Percentiles rank a stretch among this genome's conserved stretches.
These are phyloP conservation scores for Lamellibrachia columna DNA, from an alignment of 2,888 invertebrate genomes.

Conservation along the genomic window DNA sequence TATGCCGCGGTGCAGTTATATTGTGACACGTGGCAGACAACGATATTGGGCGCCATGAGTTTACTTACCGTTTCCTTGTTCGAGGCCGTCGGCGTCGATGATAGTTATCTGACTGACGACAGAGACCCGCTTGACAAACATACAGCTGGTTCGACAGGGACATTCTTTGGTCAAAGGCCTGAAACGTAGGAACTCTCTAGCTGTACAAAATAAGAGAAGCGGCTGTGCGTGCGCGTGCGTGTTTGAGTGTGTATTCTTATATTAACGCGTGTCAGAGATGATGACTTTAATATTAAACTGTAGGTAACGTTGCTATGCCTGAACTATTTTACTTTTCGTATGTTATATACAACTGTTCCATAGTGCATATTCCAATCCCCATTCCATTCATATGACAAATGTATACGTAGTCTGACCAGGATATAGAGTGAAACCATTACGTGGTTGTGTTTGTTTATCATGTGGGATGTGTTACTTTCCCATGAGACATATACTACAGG, in stretches of 20 bases:
- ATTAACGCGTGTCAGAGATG: not conserved
- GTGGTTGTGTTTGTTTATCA: not conserved
- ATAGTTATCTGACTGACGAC: conserved; percentile 10
- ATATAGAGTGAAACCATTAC: not conserved
- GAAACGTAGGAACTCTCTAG: not conserved
- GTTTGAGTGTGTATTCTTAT: not conserved
- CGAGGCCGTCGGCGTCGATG: not conserved
- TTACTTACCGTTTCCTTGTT: not conserved
- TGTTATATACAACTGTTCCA: too few relatives aligned
- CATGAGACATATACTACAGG: not conserved
- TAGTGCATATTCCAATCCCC: too few relatives aligned
- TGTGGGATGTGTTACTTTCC: not conserved
- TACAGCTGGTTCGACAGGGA: not conserved
- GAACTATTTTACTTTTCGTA: too few relatives aligned
- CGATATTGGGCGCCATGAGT: not conserved
- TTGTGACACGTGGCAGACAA: not conserved
- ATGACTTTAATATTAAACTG: too few relatives aligned
- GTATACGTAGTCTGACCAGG: not conserved
- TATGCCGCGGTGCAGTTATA: not conserved
- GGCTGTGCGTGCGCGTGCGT: too few relatives aligned
- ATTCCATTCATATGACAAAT: not conserved
- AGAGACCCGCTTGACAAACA: not conserved
- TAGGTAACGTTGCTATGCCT: too few relatives aligned
- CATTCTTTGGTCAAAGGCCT: not conserved
- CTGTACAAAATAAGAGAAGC: not conserved